A percentile compares a stretch with the other conserved stretches of the same genome.
phyloP scores from a whole-genome alignment of 1,140 invertebrate species.

The Dreissena polymorpha region DNA sequence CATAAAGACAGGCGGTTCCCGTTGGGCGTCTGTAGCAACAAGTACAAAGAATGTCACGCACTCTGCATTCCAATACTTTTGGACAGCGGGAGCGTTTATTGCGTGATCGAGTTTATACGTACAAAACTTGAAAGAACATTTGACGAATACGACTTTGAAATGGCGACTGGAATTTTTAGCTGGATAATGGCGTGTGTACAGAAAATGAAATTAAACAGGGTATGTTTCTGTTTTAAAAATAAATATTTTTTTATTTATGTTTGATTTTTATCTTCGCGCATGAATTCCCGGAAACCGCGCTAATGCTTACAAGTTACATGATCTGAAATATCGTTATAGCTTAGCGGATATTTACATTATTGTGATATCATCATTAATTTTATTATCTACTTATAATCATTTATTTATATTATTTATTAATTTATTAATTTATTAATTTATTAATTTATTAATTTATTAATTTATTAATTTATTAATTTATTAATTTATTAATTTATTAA shows the following conservation, averaged over 20 bases:
- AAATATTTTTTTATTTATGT: not conserved
- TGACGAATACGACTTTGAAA: conserved; percentile 57
- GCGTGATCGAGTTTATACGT: conserved; percentile 60
- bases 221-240: not conserved
- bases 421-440: too few relatives aligned
- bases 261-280: not conserved
- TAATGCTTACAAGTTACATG: too few relatives aligned
- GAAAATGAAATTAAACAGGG: conserved; percentile 58
- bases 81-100: conserved; percentile 54
- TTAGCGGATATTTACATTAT: too few relatives aligned
- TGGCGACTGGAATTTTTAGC: conserved; percentile 53
- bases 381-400: too few relatives aligned
- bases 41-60: conserved; percentile 51
- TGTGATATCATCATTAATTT: too few relatives aligned
- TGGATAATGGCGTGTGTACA: conserved; percentile 63
- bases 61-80: conserved; percentile 62
- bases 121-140: conserved; percentile 53
- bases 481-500: too few relatives aligned
- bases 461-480: too few relatives aligned
- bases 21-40: conserved; percentile 58
- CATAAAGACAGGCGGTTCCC: conserved; percentile 62
- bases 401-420: too few relatives aligned
- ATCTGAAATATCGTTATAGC: too few relatives aligned
- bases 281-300: too few relatives aligned
- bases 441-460: too few relatives aligned